Base-by-base conservation (phyloP, 2,113 vertebrate genomes). In the Mystacornis crossleyi region DNA sequence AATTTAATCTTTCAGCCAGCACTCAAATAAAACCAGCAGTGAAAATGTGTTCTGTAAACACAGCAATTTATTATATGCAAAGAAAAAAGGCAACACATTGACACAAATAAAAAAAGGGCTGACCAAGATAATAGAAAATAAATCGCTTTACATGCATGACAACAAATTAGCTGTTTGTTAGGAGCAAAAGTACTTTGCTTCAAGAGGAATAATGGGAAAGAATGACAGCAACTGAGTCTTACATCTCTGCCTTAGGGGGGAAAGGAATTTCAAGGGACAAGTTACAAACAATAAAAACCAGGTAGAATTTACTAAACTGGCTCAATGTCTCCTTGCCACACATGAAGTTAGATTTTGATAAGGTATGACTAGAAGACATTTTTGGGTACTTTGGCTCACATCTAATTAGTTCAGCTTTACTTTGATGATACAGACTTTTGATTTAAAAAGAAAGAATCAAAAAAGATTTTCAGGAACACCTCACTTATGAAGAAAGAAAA, bases 341-440 rank as follows among this genome's bases (percentile, higher is more conserved):
- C 12, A 58, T 14, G 42, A 64, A 89, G 82, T 73, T 66, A 38
- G 57, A 61, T 34, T 61, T n/a, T 50, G 29, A 43, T 33, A 29
- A 28, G 33, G 8, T 77, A 28, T 6, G 71, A 81, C 54, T 65
- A 57, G 66, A 79, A 10, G 15, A 62, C 16, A 71, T 86, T 91
- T 97, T 72, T 71, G 85, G 81, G 43, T 89, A 38, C 50, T 89
- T 61, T 86, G 58, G 57, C 72, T 93, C 73, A 87, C 25, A 21
- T 28, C 72, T 91, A 81, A 93, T 93, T 88, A 96, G 58, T 69
- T 93, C 83, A 93, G 87, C 50, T 96, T 96, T 91, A 90, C 70
- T 93, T 79, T 62, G 72, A 87, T 36, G 51, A 74, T 34, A 88
- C 33, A 90, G 72, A 42, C 34, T 84, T 93, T 62, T 83, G 79